Conservation (phyloP, 2,797 vertebrate species). For the Dicrostonyx torquatus region DNA sequence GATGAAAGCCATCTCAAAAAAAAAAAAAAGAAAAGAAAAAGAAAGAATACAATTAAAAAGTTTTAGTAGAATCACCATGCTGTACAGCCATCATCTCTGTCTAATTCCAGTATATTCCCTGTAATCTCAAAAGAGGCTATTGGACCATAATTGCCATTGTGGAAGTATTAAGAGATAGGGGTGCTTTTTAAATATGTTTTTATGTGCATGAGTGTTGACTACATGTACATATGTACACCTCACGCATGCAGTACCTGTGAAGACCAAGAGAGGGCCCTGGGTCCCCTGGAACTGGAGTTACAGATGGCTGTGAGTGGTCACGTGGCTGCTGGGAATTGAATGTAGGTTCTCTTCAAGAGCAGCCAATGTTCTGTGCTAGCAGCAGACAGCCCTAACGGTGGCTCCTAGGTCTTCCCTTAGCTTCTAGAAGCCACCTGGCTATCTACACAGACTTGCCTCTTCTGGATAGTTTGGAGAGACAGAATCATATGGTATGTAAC, state of each 20-base stretch:
- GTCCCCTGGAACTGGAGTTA: neutral
- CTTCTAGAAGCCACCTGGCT: neutral
- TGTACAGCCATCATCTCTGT: neutral
- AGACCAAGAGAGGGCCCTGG: neutral
- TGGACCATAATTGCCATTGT: neutral
- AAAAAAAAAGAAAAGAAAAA: neutral
- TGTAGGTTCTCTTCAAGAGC: neutral
- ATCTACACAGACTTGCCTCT: neutral
- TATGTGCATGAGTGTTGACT: neutral
- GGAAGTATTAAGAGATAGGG: neutral
- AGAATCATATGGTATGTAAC: neutral
- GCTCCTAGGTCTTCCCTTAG: too few species aligned
- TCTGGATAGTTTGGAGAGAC: neutral
- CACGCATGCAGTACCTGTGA: neutral
- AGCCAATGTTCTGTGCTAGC: neutral
- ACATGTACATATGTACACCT: neutral
- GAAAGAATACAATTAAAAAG: rapidly evolving
- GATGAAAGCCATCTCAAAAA: neutral
- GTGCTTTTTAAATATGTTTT: neutral
- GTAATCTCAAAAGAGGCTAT: neutral
- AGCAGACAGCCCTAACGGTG: neutral
- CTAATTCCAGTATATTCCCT: neutral
- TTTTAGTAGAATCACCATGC: neutral
- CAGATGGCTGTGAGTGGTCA: neutral
- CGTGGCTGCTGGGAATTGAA: neutral